Evolutionary conservation across 2,113 vertebrate genomes (phyloP), one percentile per base, ranked within the genome.

Genomic region (Ceuthmochares aereus): DNA sequence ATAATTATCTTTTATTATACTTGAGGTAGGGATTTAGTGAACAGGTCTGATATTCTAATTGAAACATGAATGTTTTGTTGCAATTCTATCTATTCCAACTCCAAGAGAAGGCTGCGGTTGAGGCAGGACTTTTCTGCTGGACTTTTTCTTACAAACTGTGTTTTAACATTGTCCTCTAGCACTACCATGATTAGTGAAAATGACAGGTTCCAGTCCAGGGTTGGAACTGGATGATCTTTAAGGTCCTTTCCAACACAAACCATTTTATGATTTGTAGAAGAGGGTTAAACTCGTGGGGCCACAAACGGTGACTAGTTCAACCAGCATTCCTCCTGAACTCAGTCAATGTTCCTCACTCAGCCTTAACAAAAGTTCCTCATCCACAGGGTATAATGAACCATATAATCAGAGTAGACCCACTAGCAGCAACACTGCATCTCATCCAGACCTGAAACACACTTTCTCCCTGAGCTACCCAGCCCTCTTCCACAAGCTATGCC

Each of bases 401-500:
- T 5, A 49, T 9, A 12, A 64, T 12, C 8, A 58, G 12, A 70
- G 67, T 22, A 54, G 26, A 63, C 17, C 23, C 0, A 0, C 36
- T 27, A 56, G 12, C 1, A 4, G 32, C 0, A 1, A 56, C 30
- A 40, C 18, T 10, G 8, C 42, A 59, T 64, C 6, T 87, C 16
- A 58, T 87, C 30, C 66, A 79, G 34, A 21, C 18, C 12, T 43
- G 34, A 87, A 66, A 36, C 3, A 42, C 0, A 2, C 55, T 91
- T 56, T 63, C 60, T 54, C 17, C 18, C 18, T 22, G 19, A 49
- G n/a, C 26, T 36, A 42, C 29, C 5, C 42, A 93, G n/a, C 7
- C 29, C 17, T 69, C 51, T 94, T 73, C 17, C 29, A 52, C 64
- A 89, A 49, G 21, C 23, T 30, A 3, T 9, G 3, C 25, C 36